Evolutionary conservation across 2,113 vertebrate species (phyloP), one percentile per base, ranked within the genome.

Genomic region (Eonycteris spelaea): DNA sequence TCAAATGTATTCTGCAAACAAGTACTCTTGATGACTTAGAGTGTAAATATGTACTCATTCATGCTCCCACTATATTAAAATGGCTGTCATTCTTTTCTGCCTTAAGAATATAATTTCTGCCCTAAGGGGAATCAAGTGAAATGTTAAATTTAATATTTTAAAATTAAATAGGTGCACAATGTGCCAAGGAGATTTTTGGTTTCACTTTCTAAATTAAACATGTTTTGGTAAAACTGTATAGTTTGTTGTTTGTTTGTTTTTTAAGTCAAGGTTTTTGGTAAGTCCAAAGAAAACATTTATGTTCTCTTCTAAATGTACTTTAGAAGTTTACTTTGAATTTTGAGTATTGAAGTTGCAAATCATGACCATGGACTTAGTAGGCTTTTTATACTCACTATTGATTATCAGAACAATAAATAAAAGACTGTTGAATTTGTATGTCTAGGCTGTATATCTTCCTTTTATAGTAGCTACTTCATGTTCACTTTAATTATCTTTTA

Each of bases 151-250:
- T 53, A 94, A 24, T 80, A 88, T 70, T 97, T 87, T 67, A 67
- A 93, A 96, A 85, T 90, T 96, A 93, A 97, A 57, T 28, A 57
- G 40, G 28, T 6, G n/a, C 0, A n/a, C 24, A 28, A 67, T 86
- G 53, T 93, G 75, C 85, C 65, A 74, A 96, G 70, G 59, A 90
- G 14, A 45, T 59, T 95, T 87, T 96, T 82, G 59, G 92, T 97
- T 97, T 97, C 77, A 88, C 90, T 97, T 96, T 97, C 95, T 88
- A 95, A 97, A 73, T 95, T 95, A 85, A 96, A 97, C 85, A 43
- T 90, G 68, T 85, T 95, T 96, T 80, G 74, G 61, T 77, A 93
- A 93, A 96, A 90, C 21, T 38, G 9, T 90, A 12, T 63, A 43
- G 14, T 61, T 7, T 9, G 43, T 45, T 45, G 7, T 45, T 45